Evolutionary conservation across 2,797 vertebrate genomes (phyloP).

Genomic region (Linurgus olivaceus): DNA sequence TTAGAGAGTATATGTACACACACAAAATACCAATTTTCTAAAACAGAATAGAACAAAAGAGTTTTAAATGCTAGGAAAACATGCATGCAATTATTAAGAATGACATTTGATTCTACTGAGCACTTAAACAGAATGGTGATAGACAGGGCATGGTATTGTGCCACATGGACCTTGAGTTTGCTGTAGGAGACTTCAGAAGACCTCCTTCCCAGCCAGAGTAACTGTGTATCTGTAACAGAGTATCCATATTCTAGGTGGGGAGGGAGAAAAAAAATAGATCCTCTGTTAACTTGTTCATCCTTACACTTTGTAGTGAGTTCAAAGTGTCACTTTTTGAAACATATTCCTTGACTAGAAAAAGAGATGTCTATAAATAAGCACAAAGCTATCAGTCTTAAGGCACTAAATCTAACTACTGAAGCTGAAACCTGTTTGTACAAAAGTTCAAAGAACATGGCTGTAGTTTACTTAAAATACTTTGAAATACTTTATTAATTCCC

Average conservation of each 20-base stretch:
- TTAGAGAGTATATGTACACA: neutral
- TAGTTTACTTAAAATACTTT: neutral
- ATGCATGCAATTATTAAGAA: neutral
- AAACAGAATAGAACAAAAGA: neutral
- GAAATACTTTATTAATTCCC: neutral
- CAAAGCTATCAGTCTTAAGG: neutral
- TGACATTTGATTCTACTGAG: neutral
- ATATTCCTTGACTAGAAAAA: neutral
- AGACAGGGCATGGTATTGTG: too few species aligned
- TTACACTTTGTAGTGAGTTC: neutral
- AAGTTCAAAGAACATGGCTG: neutral
- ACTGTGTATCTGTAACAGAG: neutral
- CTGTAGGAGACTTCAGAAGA: accelerated
- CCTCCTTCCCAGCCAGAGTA: neutral
- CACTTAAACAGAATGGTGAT: neutral
- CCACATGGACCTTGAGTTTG: neutral
- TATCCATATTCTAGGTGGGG: neutral
- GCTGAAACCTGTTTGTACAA: neutral
- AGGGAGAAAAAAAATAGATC: neutral
- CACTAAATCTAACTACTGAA: neutral
- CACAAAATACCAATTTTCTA: neutral
- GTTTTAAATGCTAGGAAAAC: neutral
- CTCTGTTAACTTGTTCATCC: neutral
- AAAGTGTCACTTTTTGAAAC: neutral
- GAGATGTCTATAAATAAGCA: neutral